Percentiles rank a stretch among this genome's conserved stretches.
Conservation (phyloP, 1,140 invertebrate genomes). For the Drosophila repleta region DNA sequence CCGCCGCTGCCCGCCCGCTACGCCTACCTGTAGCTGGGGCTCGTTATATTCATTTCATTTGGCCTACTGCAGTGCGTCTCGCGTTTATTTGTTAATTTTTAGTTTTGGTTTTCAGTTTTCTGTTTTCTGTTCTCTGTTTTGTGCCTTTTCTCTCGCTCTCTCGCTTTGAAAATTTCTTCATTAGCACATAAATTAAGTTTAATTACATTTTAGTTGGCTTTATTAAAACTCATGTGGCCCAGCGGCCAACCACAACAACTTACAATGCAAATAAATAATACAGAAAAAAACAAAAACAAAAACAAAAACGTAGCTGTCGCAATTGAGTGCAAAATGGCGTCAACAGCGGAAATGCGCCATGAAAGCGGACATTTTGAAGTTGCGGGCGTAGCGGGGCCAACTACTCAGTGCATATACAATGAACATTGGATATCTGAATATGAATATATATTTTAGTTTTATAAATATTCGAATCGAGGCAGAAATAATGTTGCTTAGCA, state of each 20-base stretch:
- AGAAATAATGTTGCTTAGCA: no score
- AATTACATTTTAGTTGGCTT: constrained; percentile 81
- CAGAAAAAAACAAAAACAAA: background rate
- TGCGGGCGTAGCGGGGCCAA: background rate
- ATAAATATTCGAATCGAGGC: no score
- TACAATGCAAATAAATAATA: constrained; percentile 12
- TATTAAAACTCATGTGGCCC: constrained; percentile 63
- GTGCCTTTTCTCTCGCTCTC: background rate
- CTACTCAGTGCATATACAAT: background rate
- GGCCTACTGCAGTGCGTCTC: constrained; percentile 36
- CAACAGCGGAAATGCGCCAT: constrained; percentile 40
- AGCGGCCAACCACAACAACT: constrained; percentile 17
- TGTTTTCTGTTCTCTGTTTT: constrained; percentile 40
- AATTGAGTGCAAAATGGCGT: constrained; percentile 32
- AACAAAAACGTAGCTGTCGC: background rate
- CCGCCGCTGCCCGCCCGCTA: constrained; percentile 2
- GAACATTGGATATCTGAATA: background rate
- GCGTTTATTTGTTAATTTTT: constrained; percentile 74
- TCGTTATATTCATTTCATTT: constrained; percentile 32
- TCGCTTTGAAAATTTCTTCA: constrained; percentile 74
- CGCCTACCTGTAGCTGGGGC: constrained; percentile 15
- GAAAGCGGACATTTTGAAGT: constrained; percentile 4
- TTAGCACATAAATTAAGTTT: constrained; percentile 80
- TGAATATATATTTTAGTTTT: no score
- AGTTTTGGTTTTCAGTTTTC: constrained; percentile 40